Evolutionary conservation across 1,140 invertebrate genomes (phyloP).

Genomic region (Bradysia coprophila): DNA sequence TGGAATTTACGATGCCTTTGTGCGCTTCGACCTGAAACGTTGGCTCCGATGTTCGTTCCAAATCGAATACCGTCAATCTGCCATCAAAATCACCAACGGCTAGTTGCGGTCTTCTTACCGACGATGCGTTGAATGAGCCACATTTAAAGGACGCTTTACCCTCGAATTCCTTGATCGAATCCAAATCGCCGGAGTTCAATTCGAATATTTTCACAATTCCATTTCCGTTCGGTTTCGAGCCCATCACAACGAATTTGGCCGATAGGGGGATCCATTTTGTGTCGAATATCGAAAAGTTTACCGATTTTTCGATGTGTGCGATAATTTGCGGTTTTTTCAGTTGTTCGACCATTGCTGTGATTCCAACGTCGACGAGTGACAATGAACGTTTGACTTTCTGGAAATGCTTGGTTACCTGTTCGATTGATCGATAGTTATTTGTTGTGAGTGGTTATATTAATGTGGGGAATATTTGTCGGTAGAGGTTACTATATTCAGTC

Average conservation of each 20-base stretch:
- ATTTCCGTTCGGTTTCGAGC: conserved; percentile 62
- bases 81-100: conserved; percentile 88
- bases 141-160: conserved; percentile 74
- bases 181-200: conserved; percentile 49
- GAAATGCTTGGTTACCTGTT: no score
- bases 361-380: no score
- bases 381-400: no score
- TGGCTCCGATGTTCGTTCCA: conserved; percentile 47
- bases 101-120: conserved; percentile 53
- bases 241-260: conserved; percentile 77
- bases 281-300: conserved; percentile 79
- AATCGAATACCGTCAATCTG: conserved; percentile 66
- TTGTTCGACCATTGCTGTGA: no score
- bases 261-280: conserved; percentile 89
- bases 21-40: conserved; percentile 74
- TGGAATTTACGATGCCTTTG: conserved; percentile 73
- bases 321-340: conserved; percentile 77
- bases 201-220: conserved; percentile 81
- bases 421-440: no score
- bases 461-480: no score
- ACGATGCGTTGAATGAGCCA: conserved; percentile 79
- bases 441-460: no score
- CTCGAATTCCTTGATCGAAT: conserved; percentile 52
- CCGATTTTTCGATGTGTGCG: conserved; percentile 60
- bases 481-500: no score